phyloP scores from a whole-genome alignment of 2,888 invertebrate genomes.

The Ectobius pallidus region DNA sequence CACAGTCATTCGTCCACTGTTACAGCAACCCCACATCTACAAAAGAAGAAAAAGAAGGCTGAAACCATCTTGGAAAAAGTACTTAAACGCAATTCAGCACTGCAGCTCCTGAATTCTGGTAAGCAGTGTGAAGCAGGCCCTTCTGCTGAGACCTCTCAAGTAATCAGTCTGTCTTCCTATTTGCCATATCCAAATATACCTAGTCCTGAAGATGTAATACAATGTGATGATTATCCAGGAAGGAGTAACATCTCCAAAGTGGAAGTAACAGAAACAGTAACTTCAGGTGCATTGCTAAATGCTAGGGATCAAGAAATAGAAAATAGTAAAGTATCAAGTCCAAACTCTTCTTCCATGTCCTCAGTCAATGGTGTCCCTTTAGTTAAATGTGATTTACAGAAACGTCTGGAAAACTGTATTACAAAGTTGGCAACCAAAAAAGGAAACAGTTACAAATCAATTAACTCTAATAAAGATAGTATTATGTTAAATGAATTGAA shows the following conservation, averaged over 20 bases:
- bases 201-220: background rate
- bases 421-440: conserved; percentile 42
- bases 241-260: too few relatives aligned
- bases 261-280: too few relatives aligned
- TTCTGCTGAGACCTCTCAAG: background rate
- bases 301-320: too few relatives aligned
- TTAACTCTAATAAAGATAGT: background rate
- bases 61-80: conserved; percentile 41
- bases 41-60: conserved; percentile 39
- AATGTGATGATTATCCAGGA: background rate
- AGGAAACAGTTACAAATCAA: too few relatives aligned
- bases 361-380: conserved; percentile 38
- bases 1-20: background rate
- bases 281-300: too few relatives aligned
- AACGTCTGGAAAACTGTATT: conserved; percentile 46
- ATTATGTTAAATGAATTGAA: too few relatives aligned
- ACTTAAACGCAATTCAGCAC: conserved; percentile 33
- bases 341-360: conserved; percentile 11
- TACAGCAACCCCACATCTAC: background rate
- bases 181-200: background rate
- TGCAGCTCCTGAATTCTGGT: background rate
- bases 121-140: background rate
- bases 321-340: too few relatives aligned
- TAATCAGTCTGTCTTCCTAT: background rate
- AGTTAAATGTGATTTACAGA: conserved; percentile 45